These are phyloP conservation scores for Volucella inanis DNA, from an alignment of 2,888 invertebrate genomes.

Conservation along the genomic window DNA sequence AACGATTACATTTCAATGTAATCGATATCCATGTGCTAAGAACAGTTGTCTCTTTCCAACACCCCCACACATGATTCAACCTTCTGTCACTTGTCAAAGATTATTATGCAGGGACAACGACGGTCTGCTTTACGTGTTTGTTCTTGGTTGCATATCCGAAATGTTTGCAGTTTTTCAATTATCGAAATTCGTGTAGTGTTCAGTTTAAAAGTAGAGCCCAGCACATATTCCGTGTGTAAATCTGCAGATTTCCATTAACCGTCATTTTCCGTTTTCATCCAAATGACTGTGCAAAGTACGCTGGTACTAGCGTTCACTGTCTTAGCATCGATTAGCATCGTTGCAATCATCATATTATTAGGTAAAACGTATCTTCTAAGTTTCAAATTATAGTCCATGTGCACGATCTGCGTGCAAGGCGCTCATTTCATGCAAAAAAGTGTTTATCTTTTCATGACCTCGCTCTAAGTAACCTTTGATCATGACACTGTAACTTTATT, in stretches of 20 bases:
- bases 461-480: slow-evolving; percentile 45
- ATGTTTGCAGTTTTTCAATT: slow-evolving; percentile 51
- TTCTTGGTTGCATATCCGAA: slow-evolving; percentile 31
- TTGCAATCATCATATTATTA: slow-evolving; percentile 85
- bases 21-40: slow-evolving; percentile 50
- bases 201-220: slow-evolving; percentile 25
- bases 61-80: slow-evolving; percentile 26
- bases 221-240: slow-evolving; percentile 9
- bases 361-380: slow-evolving; percentile 83
- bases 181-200: slow-evolving; percentile 15
- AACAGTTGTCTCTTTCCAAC: slow-evolving; percentile 27
- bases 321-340: slow-evolving; percentile 85
- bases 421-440: too few species aligned
- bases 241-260: slow-evolving; percentile 1
- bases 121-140: slow-evolving; percentile 59
- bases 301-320: slow-evolving; percentile 83
- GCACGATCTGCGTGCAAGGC: too few species aligned
- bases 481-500: slow-evolving; percentile 19
- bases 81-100: slow-evolving; percentile 48
- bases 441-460: slow-evolving; percentile 34
- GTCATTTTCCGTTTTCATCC: slow-evolving; percentile 39
- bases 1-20: slow-evolving; percentile 41
- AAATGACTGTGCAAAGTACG: slow-evolving; percentile 80
- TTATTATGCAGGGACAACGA: slow-evolving; percentile 45
- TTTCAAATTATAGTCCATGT: too few species aligned